A percentile compares a stretch with the other conserved stretches of the same genome.
Conservation (phyloP, 2,113 vertebrate species). For the Chauna torquata region DNA sequence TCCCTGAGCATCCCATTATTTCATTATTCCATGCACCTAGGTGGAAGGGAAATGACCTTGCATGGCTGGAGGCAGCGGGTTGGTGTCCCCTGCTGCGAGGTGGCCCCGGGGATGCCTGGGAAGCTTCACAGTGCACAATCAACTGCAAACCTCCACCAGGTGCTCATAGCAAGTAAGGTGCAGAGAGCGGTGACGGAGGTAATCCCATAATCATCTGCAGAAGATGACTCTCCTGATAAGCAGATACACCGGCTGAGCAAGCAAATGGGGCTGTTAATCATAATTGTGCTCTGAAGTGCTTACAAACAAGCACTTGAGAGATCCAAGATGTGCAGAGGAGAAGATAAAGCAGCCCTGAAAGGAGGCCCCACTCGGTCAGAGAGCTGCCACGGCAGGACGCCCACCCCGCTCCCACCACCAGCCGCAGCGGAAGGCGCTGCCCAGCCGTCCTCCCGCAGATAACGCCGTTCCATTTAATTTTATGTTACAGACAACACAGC, state of each 20-base stretch:
- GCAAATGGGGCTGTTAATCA: not conserved
- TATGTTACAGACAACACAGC: not conserved
- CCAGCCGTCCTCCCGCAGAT: not conserved
- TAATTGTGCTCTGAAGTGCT: not conserved
- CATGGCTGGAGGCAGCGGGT: rapidly evolving
- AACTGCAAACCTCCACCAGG: not conserved
- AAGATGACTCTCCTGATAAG: not conserved
- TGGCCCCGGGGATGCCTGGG: not conserved
- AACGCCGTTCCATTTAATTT: not conserved
- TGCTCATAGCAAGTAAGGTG: not conserved
- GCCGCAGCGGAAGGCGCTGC: not conserved
- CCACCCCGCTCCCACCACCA: not conserved
- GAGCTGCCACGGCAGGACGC: not conserved
- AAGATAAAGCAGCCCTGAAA: not conserved
- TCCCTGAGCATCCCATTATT: not conserved
- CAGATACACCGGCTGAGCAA: not conserved
- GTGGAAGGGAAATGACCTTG: not conserved
- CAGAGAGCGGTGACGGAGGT: not conserved
- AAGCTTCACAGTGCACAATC: not conserved
- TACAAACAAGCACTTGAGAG: not conserved
- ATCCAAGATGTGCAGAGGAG: not conserved
- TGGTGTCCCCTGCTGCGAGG: not conserved
- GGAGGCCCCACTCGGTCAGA: rapidly evolving
- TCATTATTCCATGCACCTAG: not conserved
- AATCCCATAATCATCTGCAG: not conserved